A percentile compares a stretch with the other conserved stretches of the same genome.
Evolutionary conservation across 2,888 invertebrate genomes (phyloP).

Genomic region (Helleia helle): DNA sequence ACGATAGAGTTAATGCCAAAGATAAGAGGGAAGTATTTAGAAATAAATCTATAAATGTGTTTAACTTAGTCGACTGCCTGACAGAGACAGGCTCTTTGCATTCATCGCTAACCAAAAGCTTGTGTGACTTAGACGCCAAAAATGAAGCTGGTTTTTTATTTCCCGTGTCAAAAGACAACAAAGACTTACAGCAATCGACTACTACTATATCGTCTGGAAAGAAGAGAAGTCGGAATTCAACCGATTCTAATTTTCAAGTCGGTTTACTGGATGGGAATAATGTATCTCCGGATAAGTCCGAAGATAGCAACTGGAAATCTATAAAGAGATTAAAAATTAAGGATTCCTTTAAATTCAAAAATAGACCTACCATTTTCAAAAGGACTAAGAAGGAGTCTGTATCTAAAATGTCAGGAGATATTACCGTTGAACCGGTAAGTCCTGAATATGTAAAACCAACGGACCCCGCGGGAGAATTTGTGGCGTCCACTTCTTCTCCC

Average conservation of each 20-base stretch:
- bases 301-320: constrained; percentile 67
- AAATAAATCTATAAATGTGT: constrained; percentile 66
- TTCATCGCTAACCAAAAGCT: constrained; percentile 61
- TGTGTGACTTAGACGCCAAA: constrained; percentile 61
- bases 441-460: constrained; percentile 58
- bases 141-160: constrained; percentile 49
- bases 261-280: constrained; percentile 47
- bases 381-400: constrained; percentile 57
- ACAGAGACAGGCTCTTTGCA: constrained; percentile 56
- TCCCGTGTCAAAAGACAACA: constrained; percentile 44
- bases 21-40: constrained; percentile 66
- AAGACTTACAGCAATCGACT: constrained; percentile 56
- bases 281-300: constrained; percentile 57
- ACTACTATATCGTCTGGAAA: constrained; percentile 66
- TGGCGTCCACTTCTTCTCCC: constrained; percentile 63
- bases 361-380: constrained; percentile 63
- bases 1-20: constrained; percentile 39
- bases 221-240: constrained; percentile 65
- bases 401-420: constrained; percentile 52
- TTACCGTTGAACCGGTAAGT: constrained; percentile 55
- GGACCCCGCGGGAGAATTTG: constrained; percentile 55
- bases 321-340: constrained; percentile 68
- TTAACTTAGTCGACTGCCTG: constrained; percentile 62
- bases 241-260: constrained; percentile 62
- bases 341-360: constrained; percentile 69